Evolutionary conservation across 2,888 invertebrate genomes (phyloP).

Genomic region (Pseudeuparius sepicola): DNA sequence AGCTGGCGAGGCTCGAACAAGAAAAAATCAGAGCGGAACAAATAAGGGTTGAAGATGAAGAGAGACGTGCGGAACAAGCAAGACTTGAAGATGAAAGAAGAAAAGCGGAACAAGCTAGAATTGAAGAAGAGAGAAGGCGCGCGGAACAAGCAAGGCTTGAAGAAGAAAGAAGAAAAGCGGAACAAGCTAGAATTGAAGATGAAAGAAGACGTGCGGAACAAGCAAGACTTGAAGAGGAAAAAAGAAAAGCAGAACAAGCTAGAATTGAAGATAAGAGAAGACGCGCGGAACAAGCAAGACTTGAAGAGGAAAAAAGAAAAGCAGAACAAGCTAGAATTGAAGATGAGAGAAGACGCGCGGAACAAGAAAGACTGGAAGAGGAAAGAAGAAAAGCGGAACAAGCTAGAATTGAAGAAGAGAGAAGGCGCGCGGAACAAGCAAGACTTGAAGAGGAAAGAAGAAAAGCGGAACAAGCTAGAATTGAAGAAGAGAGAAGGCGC

Average conservation of each 20-base stretch:
- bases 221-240: constrained; percentile 13
- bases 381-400: constrained; percentile 14
- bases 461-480: constrained; percentile 13
- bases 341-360: constrained; percentile 19
- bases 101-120: constrained; percentile 14
- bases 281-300: constrained; percentile 24
- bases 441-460: constrained; percentile 18
- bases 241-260: constrained; percentile 15
- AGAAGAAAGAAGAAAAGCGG: constrained; percentile 18
- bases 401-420: constrained; percentile 14
- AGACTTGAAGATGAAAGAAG: constrained; percentile 13
- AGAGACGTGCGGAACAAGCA: constrained; percentile 15
- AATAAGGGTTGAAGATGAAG: constrained; percentile 16
- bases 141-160: constrained; percentile 15
- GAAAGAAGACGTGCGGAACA: constrained; percentile 19
- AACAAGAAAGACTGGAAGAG: constrained; percentile 22
- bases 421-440: constrained; percentile 27
- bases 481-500: constrained; percentile 8
- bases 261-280: constrained; percentile 20
- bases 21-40: constrained; percentile 10
- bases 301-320: constrained; percentile 24
- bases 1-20: constrained; percentile 13
- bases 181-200: constrained; percentile 23
- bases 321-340: constrained; percentile 24
- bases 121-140: constrained; percentile 12